A percentile compares a stretch with the other conserved stretches of the same genome.
These are phyloP conservation scores for Phrynocephalus versicolor DNA, from an alignment of 2,113 vertebrate genomes.

Conservation along the genomic window DNA sequence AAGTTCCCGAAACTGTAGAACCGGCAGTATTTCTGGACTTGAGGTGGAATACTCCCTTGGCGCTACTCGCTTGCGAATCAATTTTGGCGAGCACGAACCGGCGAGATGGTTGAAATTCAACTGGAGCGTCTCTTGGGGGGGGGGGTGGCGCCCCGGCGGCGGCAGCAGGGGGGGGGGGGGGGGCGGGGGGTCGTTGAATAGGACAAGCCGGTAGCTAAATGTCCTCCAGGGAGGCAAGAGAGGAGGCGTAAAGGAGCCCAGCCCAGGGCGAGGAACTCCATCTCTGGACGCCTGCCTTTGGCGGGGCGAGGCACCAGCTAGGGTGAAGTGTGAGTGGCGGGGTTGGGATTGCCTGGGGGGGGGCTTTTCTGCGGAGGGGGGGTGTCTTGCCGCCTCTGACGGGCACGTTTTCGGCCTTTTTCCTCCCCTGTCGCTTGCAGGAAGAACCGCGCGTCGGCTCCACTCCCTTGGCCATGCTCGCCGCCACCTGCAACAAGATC, in stretches of 20 bases:
- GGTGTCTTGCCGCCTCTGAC: conserved; percentile 52
- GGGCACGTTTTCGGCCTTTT: conserved; percentile 37
- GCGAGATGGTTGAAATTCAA: neutral
- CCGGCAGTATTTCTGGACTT: conserved; percentile 7
- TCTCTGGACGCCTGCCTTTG: neutral
- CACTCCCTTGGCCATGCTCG: conserved; percentile 98
- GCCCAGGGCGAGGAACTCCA: neutral
- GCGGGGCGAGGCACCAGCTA: conserved; percentile 37
- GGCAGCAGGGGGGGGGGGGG: too few species aligned
- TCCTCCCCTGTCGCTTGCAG: conserved; percentile 75
- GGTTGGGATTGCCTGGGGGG: conserved; percentile 29
- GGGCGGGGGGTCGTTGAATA: neutral
- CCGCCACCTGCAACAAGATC: conserved; percentile 98
- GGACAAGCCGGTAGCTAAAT: neutral
- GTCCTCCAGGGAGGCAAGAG: neutral
- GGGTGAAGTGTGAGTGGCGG: conserved; percentile 17
- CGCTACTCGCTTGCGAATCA: neutral
- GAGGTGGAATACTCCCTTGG: neutral
- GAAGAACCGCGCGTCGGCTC: conserved; percentile 98
- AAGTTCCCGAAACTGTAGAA: neutral
- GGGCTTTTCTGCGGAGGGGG: conserved; percentile 9
- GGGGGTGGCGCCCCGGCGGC: too few species aligned
- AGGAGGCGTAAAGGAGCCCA: conserved; percentile 6
- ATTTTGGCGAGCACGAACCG: neutral
- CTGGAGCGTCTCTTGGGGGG: too few species aligned